phyloP scores from a whole-genome alignment of 2,888 invertebrate genomes.

The Chloroclysta siterata region DNA sequence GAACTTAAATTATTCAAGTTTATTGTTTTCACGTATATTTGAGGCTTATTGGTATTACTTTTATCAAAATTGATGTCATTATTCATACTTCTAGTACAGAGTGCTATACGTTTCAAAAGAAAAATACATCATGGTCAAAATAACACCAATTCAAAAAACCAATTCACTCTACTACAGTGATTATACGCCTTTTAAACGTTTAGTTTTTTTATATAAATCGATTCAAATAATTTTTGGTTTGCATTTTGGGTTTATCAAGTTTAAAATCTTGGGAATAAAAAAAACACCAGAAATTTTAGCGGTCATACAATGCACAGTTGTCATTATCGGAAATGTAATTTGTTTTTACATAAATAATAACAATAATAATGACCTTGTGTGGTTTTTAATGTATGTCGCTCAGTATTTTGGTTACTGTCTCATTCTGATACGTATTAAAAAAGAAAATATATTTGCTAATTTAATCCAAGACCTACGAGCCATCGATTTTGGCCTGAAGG shows the following conservation, averaged over 20 bases:
- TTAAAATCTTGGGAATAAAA: not conserved
- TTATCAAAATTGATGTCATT: not conserved
- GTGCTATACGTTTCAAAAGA: not conserved
- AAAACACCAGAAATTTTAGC: not conserved
- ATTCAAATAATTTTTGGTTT: not conserved
- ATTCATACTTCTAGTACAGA: not conserved
- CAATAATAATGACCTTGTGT: not conserved
- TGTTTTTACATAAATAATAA: not conserved
- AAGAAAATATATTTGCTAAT: slow-evolving; percentile 8
- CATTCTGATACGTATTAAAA: slow-evolving; percentile 1
- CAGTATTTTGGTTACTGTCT: not conserved
- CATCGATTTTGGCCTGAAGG: slow-evolving; percentile 12
- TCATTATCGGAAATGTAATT: not conserved
- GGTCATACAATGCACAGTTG: not conserved
- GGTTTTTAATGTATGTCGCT: not conserved
- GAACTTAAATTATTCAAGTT: too few relatives aligned
- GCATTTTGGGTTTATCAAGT: slow-evolving; percentile 13
- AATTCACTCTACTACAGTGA: slow-evolving; percentile 14
- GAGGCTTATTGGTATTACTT: slow-evolving; percentile 6
- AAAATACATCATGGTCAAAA: not conserved
- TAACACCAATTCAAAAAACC: slow-evolving; percentile 1
- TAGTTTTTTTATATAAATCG: slow-evolving; percentile 3
- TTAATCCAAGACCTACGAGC: slow-evolving; percentile 7
- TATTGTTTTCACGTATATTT: not conserved
- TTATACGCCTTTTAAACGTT: slow-evolving; percentile 5